Evolutionary conservation across 2,797 vertebrate genomes (phyloP), one percentile per base, ranked within the genome.

Genomic region (Hoplostethus mediterraneus): DNA sequence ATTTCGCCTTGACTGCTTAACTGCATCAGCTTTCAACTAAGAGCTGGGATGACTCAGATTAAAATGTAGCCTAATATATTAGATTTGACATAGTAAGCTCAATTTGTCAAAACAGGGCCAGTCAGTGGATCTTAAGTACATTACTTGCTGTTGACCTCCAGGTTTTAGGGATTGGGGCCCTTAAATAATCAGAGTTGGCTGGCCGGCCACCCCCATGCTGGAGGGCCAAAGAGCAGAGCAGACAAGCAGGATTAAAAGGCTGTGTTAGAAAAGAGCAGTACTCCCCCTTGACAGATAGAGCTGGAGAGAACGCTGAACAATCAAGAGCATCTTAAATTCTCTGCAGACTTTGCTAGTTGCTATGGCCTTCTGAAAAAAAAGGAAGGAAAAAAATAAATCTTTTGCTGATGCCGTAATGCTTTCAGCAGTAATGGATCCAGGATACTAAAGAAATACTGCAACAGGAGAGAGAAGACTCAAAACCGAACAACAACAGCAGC

Each of bases 361-460:
- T 68, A 83, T 60, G 61, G 76, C 71, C 76, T 83, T 73, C 36
- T 63, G 61, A 53, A 70, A 36, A 66, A 80, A 72, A 68, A 21
- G 21, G 77, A 63, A n/a, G 38, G 33, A 58, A 48, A 48, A 30
- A 57, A 84, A 85, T 77, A 87, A 90, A 92, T 92, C 77, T 88
- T 88, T 90, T 63, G 60, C 81, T 82, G 81, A 88, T 90, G 92
- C 80, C 79, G 85, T 92, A 90, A 93, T 93, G 87, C 56, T 82
- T 89, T 89, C 75, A 83, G 71, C 85, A 90, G 87, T 88, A 89
- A 89, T 73, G 61, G 62, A 82, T 81, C 69, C 73, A 86, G 83
- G 81, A 90, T 81, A 85, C 79, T 67, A 83, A 86, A 85, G 68
- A 87, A 86, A 89, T 73, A 71, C 54, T 86, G 83, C 63, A 83